A percentile compares a stretch with the other conserved stretches of the same genome.
phyloP scores from a whole-genome alignment of 2,888 invertebrate genomes.

The Ptycholaimellus sp. region DNA sequence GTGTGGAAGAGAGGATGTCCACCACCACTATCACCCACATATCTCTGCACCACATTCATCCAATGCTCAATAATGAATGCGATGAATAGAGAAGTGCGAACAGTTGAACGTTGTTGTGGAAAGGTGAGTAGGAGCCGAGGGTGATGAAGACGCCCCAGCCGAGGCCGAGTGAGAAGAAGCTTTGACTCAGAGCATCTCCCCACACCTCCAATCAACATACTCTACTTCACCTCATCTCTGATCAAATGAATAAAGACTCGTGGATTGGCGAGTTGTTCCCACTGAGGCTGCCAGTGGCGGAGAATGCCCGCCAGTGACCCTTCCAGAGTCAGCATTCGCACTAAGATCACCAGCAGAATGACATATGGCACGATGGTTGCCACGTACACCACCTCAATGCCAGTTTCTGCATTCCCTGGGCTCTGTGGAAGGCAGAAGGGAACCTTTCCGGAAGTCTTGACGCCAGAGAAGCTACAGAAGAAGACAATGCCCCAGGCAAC shows the following conservation, averaged over 20 bases:
- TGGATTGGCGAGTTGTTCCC: slow-evolving; percentile 13
- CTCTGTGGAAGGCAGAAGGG: neutral
- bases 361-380: slow-evolving; percentile 31
- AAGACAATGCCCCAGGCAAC: slow-evolving; percentile 55
- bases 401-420: neutral
- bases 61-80: neutral
- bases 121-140: slow-evolving; percentile 57
- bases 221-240: no score
- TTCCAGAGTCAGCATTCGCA: slow-evolving; percentile 51
- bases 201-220: slow-evolving; percentile 42
- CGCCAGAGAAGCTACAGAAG: slow-evolving; percentile 50
- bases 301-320: slow-evolving; percentile 52
- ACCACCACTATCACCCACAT: slow-evolving; percentile 49
- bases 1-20: slow-evolving; percentile 52
- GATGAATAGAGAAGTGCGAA: slow-evolving; percentile 3
- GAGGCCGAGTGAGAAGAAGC: slow-evolving; percentile 60
- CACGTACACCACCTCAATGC: slow-evolving; percentile 30
- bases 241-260: no score
- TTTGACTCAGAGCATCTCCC: slow-evolving; percentile 61
- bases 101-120: slow-evolving; percentile 55
- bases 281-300: slow-evolving; percentile 47
- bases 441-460: slow-evolving; percentile 51
- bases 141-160: slow-evolving; percentile 67
- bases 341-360: slow-evolving; percentile 39
- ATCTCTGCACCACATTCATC: slow-evolving; percentile 35